Percentiles rank a stretch among this genome's conserved stretches.
These are phyloP conservation scores for Alcis repandata DNA, from an alignment of 2,888 invertebrate species.

Conservation along the genomic window DNA sequence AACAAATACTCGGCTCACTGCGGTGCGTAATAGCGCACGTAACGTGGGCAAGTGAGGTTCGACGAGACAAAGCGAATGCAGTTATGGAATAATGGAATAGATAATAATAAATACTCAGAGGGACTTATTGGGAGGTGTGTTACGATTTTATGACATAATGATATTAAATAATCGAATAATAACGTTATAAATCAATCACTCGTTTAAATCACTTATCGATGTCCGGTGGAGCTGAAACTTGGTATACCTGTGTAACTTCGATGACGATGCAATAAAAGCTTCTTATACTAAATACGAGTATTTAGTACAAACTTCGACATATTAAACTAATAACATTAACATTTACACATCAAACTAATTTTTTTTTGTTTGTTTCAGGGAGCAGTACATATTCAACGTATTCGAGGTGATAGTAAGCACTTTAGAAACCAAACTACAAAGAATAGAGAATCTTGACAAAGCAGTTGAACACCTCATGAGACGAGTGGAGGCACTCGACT, in stretches of 20 bases:
- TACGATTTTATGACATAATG: too few species aligned
- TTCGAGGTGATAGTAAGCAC: slow-evolving; percentile 96
- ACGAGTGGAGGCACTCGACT: slow-evolving; percentile 93
- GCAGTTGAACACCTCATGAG: slow-evolving; percentile 95
- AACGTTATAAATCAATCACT: too few species aligned
- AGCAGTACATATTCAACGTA: slow-evolving; percentile 95
- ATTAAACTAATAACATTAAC: neutral
- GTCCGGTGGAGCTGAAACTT: too few species aligned
- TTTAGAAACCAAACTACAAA: slow-evolving; percentile 94
- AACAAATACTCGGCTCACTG: neutral
- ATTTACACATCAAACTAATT: neutral
- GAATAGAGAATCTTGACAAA: slow-evolving; percentile 95
- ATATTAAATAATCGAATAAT: too few species aligned
- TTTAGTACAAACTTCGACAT: too few species aligned
- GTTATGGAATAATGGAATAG: neutral
- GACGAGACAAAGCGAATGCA: slow-evolving; percentile 1
- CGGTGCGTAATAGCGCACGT: slow-evolving; percentile 7
- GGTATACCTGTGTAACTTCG: too few species aligned
- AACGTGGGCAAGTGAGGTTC: slow-evolving; percentile 1
- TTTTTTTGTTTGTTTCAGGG: slow-evolving; percentile 88
- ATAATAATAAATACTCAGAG: too few species aligned
- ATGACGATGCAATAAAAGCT: too few species aligned
- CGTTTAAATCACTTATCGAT: too few species aligned
- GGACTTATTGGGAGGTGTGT: too few species aligned
- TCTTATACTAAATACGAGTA: too few species aligned